Base-by-base conservation (phyloP, 2,113 vertebrate genomes). In the Otocyon megalotis region DNA sequence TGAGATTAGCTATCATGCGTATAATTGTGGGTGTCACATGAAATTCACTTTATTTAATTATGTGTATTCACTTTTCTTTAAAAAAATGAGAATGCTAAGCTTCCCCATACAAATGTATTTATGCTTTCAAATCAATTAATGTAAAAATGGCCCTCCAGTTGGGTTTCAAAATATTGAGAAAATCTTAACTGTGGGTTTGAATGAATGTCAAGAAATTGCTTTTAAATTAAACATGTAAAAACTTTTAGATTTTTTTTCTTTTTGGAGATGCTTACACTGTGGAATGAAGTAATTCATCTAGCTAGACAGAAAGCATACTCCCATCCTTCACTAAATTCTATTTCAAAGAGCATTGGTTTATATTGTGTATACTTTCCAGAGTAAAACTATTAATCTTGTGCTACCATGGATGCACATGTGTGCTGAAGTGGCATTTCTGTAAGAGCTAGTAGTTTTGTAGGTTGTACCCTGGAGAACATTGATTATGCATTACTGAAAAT, bases 11-110 rank as follows among this genome's bases (percentile, higher is more conserved):
- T 26, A 80, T 85, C 83, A 81, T 63, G 74, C 5, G 0, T 89
- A 13, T 53, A 90, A 92, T 65, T 80, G 83, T 92, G 37, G 50
- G 2, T 83, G 79, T 85, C 32, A 48, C 71, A 90, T 79, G 54
- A 58, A 89, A 83, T 87, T 96, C 53, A 86, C 35, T 94, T 88
- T 94, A 58, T 58, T 84, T 71, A 96, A 88, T 96, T 89, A 69
- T 80, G n/a, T 77, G 10, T 95, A 67, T 30, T 95, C 15, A 43
- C 10, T 92, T 87, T 14, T 96, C 88, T 43, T 7, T 1, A 4
- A 43, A 94, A 80, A 43, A 92, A 90, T 92, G 83, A 94, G 48
- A 93, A 94, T 65, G n/a, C 53, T 71, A 80, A 69, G 20, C 76
- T 65, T 96, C 32, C 87, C 4, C 20, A 94, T 20, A 80, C 43